These are phyloP conservation scores for Pygoscelis adeliae DNA, from an alignment of 2,113 vertebrate genomes.

Conservation along the genomic window DNA sequence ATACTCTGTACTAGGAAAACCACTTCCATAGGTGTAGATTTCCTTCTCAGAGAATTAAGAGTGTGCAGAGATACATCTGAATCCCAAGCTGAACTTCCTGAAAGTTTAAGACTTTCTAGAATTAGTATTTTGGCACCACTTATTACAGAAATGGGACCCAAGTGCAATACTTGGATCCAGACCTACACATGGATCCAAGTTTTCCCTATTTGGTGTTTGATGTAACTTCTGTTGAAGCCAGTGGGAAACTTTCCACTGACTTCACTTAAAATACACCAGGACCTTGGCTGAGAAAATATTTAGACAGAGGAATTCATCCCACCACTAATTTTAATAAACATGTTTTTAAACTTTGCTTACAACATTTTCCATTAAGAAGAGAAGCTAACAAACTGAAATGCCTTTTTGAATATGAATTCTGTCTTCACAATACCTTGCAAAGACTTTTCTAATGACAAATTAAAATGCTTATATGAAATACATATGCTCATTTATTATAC, in stretches of 20 bases:
- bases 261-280: neutral
- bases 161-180: neutral
- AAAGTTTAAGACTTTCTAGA: neutral
- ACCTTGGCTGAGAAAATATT: neutral
- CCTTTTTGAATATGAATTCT: neutral
- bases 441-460: neutral
- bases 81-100: neutral
- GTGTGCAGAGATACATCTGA: neutral
- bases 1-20: neutral
- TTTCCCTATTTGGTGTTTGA: neutral
- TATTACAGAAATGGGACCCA: neutral
- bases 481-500: neutral
- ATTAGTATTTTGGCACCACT: neutral
- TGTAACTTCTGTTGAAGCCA: neutral
- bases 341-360: neutral
- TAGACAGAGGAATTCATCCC: neutral
- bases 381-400: neutral
- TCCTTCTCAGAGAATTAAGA: neutral
- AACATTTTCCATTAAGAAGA: conserved; percentile 1
- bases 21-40: neutral
- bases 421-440: neutral
- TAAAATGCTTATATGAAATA: neutral
- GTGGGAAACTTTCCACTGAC: neutral
- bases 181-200: neutral
- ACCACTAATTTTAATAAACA: conserved; percentile 12